phyloP scores from a whole-genome alignment of 2,797 vertebrate genomes.

The Tympanoctomys barrerae region DNA sequence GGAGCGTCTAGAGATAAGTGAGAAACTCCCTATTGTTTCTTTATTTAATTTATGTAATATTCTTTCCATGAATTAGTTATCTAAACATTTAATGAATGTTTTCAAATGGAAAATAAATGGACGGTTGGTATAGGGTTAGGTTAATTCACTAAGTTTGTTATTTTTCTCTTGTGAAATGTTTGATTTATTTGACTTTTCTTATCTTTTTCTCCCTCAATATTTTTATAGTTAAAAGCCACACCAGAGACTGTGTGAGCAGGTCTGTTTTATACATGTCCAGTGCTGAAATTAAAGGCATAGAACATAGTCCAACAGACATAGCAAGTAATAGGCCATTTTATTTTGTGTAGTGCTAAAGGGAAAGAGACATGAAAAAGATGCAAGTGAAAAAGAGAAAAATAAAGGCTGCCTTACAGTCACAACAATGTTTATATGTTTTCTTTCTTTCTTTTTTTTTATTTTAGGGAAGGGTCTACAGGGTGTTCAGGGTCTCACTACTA shows the following conservation, averaged over 20 bases:
- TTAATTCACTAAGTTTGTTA: constrained; percentile 15
- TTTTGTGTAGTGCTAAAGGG: constrained; percentile 14
- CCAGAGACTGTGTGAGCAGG: neutral
- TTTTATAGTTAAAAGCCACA: constrained; percentile 26
- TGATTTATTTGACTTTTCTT: neutral
- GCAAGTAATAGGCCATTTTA: constrained; percentile 27
- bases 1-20: constrained; percentile 99
- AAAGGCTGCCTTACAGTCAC: neutral
- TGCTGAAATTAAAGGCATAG: constrained; percentile 52
- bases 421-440: neutral
- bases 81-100: neutral
- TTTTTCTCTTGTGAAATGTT: neutral
- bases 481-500: no score
- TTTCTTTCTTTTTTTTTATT: no score
- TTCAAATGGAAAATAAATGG: neutral
- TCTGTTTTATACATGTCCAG: neutral
- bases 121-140: constrained; percentile 34
- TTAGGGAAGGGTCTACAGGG: no score
- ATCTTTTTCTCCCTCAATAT: neutral
- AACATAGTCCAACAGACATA: constrained; percentile 8
- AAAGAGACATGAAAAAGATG: neutral
- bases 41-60: neutral
- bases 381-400: neutral
- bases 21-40: constrained; percentile 77
- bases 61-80: constrained; percentile 69